These are phyloP conservation scores for Lipotes vexillifer DNA, from an alignment of 2,113 vertebrate species.

Conservation along the genomic window DNA sequence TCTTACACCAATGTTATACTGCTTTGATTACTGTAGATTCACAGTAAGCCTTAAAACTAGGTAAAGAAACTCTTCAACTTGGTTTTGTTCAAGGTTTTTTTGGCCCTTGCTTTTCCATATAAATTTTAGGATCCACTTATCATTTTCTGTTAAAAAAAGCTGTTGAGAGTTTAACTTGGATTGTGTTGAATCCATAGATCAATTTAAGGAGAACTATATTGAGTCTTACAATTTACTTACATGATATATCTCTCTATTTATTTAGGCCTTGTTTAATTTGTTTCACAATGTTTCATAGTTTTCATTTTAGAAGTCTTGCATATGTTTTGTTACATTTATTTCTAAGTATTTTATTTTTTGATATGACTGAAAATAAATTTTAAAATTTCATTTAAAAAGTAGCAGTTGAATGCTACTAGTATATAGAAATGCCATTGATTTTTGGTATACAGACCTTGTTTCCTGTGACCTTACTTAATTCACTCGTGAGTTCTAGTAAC, in stretches of 20 bases:
- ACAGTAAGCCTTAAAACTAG: not conserved
- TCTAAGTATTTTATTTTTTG: not conserved
- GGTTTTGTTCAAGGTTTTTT: not conserved
- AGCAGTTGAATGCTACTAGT: not conserved
- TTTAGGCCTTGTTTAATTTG: slow-evolving; percentile 12
- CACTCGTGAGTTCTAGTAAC: not conserved
- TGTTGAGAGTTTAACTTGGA: not conserved
- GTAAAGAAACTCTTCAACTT: not conserved
- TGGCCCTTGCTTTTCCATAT: not conserved
- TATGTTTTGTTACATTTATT: slow-evolving; percentile 20
- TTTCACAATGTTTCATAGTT: slow-evolving; percentile 1
- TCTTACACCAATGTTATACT: not conserved
- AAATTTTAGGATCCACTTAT: not conserved
- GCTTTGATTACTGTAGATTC: slow-evolving; percentile 2
- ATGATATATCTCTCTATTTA: not conserved
- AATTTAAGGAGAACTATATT: not conserved
- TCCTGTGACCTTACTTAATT: not conserved
- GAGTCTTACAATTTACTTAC: not conserved
- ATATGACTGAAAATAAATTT: not conserved
- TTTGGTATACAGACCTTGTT: not conserved
- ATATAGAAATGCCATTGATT: not conserved
- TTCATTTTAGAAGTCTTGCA: not conserved
- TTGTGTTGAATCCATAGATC: not conserved
- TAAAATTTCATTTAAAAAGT: not conserved
- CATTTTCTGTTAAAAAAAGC: not conserved